Evolutionary conservation across 2,113 vertebrate species (phyloP).

Genomic region (Caloenas nicobarica): DNA sequence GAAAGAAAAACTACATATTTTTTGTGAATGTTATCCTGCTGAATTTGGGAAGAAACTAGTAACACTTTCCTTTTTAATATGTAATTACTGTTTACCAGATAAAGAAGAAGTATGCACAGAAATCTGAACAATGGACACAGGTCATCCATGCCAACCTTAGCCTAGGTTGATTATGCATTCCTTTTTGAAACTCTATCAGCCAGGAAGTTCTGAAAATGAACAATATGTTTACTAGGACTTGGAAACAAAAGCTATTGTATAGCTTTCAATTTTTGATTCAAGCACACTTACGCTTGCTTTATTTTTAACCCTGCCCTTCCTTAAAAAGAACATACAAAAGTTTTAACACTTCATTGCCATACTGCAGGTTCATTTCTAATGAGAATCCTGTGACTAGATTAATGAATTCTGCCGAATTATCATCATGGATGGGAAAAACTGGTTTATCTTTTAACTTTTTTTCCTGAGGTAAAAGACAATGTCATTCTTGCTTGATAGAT

Average conservation of each 20-base stretch:
- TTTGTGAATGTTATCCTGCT: not conserved
- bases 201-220: not conserved
- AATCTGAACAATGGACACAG: not conserved
- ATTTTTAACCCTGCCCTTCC: not conserved
- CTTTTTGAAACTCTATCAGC: not conserved
- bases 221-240: not conserved
- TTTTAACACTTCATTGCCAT: not conserved
- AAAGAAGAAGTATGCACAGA: not conserved
- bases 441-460: not conserved
- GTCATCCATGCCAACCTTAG: not conserved
- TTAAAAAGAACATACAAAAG: not conserved
- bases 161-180: not conserved
- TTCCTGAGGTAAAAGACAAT: not conserved
- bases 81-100: not conserved
- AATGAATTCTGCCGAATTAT: not conserved
- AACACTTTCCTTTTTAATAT: not conserved
- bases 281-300: not conserved
- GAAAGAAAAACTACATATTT: accelerated
- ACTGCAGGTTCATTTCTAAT: not conserved
- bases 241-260: not conserved
- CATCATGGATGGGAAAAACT: not conserved
- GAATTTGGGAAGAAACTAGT: not conserved
- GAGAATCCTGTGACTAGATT: not conserved
- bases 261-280: not conserved
- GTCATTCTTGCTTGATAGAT: not conserved